A percentile compares a stretch with the other conserved stretches of the same genome.
phyloP scores from a whole-genome alignment of 2,888 invertebrate genomes.

The Elysia crispata region DNA sequence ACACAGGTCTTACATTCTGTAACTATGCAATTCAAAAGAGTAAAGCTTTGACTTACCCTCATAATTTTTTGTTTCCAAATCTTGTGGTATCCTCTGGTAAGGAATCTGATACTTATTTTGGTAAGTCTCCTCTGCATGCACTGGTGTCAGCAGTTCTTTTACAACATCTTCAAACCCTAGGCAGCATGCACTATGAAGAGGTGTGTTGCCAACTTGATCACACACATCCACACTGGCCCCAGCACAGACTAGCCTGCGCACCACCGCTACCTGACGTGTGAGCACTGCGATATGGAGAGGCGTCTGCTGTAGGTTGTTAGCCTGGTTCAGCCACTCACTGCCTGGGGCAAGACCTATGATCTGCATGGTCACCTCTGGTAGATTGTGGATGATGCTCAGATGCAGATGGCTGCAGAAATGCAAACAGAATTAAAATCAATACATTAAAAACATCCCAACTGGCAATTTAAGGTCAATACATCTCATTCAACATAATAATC shows the following conservation, averaged over 20 bases:
- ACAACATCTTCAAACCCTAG: conserved; percentile 85
- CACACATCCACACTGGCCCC: conserved; percentile 84
- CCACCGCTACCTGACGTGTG: conserved; percentile 86
- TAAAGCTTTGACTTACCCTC: conserved; percentile 50
- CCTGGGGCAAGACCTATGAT: conserved; percentile 50
- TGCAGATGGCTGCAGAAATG: conserved; percentile 49
- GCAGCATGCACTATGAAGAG: conserved; percentile 89
- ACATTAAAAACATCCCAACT: neutral
- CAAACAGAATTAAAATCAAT: neutral
- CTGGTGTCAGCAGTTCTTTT: conserved; percentile 83
- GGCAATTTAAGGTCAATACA: neutral
- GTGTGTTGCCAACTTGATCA: conserved; percentile 89
- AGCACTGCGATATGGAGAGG: conserved; percentile 92
- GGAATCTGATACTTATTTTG: conserved; percentile 77
- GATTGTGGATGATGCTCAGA: conserved; percentile 49
- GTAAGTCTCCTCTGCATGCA: conserved; percentile 52
- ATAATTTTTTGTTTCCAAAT: conserved; percentile 90
- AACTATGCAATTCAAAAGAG: no score
- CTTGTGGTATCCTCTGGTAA: conserved; percentile 79
- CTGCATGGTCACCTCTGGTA: conserved; percentile 73
- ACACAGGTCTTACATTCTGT: no score
- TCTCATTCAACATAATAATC: no score
- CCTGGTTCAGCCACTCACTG: conserved; percentile 82
- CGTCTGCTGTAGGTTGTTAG: conserved; percentile 87
- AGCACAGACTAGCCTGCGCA: conserved; percentile 87